Evolutionary conservation across 1,140 invertebrate species (phyloP).

Genomic region (Odontomachus brunneus): DNA sequence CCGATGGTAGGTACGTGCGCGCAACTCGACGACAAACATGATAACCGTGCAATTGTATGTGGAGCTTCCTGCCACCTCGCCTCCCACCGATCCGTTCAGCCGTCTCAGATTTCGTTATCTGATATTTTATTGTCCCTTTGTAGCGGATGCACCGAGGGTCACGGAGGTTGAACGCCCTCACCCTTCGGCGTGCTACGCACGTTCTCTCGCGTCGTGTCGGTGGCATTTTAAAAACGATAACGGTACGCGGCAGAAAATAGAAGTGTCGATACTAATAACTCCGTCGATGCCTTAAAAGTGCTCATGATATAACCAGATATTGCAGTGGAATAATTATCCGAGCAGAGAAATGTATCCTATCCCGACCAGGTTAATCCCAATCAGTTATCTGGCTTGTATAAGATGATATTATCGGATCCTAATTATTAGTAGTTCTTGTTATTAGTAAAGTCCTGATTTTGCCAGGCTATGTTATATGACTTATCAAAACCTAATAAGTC

Average conservation of each 20-base stretch:
- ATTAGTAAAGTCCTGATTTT: too few relatives aligned
- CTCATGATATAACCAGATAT: background rate
- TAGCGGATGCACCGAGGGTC: slow-evolving; percentile 37
- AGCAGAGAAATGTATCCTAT: too few relatives aligned
- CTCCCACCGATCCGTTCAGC: slow-evolving; percentile 29
- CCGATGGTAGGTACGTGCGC: background rate
- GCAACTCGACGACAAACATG: slow-evolving; percentile 4
- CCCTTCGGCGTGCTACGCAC: background rate
- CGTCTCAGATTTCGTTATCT: slow-evolving; percentile 65
- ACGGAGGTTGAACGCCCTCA: slow-evolving; percentile 32
- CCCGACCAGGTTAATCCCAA: too few relatives aligned
- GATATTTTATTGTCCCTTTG: slow-evolving; percentile 71
- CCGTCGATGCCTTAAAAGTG: background rate
- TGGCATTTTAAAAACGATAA: slow-evolving; percentile 13
- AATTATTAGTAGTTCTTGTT: too few relatives aligned
- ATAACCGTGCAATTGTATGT: slow-evolving; percentile 36
- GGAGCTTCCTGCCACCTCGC: background rate
- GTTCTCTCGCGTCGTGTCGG: background rate
- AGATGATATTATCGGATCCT: too few relatives aligned
- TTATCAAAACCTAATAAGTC: too few relatives aligned
- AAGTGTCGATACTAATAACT: background rate
- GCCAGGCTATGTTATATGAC: too few relatives aligned
- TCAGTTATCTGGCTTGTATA: too few relatives aligned
- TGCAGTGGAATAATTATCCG: background rate
- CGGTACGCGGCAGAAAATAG: background rate